A percentile compares a stretch with the other conserved stretches of the same genome.
Conservation (phyloP, 2,797 vertebrate genomes). For the Sebastes steindachneri region DNA sequence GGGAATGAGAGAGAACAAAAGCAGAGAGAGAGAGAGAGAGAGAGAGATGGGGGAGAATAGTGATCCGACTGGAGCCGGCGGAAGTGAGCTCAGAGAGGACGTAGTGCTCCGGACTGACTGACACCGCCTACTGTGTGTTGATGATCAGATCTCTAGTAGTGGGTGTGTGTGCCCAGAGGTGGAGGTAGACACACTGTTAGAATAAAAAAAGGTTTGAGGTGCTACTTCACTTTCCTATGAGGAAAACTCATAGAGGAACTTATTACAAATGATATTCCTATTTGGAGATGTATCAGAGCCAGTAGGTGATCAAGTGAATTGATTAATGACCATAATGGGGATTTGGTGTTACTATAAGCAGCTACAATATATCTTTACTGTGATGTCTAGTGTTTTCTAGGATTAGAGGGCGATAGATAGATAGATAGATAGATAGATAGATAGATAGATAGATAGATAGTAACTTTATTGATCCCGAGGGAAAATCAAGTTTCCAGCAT, state of each 20-base stretch:
- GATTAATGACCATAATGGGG: neutral
- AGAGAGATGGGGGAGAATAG: conserved; percentile 11
- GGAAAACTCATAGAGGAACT: neutral
- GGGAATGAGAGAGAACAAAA: conserved; percentile 67
- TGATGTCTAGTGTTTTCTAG: neutral
- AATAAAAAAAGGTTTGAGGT: neutral
- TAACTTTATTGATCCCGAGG: too few species aligned
- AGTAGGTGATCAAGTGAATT: neutral
- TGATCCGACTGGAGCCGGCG: conserved; percentile 49
- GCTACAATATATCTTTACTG: neutral
- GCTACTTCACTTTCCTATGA: neutral
- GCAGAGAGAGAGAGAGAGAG: neutral
- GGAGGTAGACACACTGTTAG: neutral
- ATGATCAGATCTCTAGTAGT: neutral
- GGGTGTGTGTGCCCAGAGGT: conserved; percentile 15
- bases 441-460: too few species aligned
- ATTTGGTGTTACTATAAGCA: neutral
- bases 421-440: too few species aligned
- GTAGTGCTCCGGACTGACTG: conserved; percentile 31
- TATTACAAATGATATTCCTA: neutral
- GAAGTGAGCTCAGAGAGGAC: conserved; percentile 77
- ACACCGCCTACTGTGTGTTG: conserved; percentile 61
- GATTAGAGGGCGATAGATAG: neutral
- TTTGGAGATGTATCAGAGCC: neutral
- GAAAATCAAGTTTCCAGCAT: too few species aligned